These are phyloP conservation scores for Microcebus murinus DNA, from an alignment of 2,113 vertebrate species.

Conservation along the genomic window DNA sequence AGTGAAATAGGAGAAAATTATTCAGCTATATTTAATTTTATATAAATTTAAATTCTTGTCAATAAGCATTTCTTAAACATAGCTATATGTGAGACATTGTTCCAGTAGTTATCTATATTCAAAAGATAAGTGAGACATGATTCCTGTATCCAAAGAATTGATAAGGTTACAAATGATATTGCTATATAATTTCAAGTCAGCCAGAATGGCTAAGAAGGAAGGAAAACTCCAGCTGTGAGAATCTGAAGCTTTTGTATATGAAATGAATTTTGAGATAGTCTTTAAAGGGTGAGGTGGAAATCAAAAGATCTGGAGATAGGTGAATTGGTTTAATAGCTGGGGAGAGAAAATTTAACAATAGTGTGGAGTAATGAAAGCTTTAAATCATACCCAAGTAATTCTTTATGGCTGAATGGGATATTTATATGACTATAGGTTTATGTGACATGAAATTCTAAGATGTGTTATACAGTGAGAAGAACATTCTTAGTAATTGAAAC, in stretches of 20 bases:
- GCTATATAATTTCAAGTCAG: neutral
- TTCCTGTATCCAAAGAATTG: neutral
- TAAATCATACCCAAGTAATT: neutral
- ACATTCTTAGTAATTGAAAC: neutral
- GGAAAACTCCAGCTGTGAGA: neutral
- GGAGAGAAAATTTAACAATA: neutral
- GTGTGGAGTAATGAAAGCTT: neutral
- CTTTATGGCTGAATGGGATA: neutral
- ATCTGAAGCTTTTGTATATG: neutral
- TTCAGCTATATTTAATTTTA: neutral
- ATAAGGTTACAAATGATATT: neutral
- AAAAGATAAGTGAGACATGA: neutral
- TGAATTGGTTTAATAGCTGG: neutral
- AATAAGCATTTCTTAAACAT: neutral
- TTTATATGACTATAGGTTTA: neutral
- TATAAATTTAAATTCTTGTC: neutral
- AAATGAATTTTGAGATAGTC: neutral
- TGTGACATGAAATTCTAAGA: neutral
- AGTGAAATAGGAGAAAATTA: neutral
- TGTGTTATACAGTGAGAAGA: neutral
- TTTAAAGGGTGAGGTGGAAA: neutral
- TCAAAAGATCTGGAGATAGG: neutral
- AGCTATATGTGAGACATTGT: neutral
- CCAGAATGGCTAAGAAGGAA: neutral
- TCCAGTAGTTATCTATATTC: neutral